Conservation (phyloP, 2,888 invertebrate genomes). For the Halocaridina rubra region DNA sequence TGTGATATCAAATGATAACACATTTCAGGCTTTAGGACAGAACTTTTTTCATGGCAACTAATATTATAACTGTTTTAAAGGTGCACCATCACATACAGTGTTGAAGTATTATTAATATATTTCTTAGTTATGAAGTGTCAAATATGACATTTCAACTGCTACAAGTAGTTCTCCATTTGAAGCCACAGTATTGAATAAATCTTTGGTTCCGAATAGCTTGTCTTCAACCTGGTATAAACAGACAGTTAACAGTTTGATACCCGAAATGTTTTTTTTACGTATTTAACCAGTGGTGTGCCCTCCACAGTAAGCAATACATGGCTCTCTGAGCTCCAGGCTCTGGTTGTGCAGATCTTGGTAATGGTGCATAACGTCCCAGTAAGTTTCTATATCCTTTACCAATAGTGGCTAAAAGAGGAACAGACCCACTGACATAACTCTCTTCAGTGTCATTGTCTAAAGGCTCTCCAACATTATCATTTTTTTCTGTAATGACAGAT, state of each 20-base stretch:
- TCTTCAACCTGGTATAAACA: no score
- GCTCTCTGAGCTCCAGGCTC: conserved; percentile 67
- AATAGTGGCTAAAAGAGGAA: conserved; percentile 77
- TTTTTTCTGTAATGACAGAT: conserved; percentile 23
- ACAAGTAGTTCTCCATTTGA: conserved; percentile 9
- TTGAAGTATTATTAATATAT: conserved; percentile 4
- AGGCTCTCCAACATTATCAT: background rate
- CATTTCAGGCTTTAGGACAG: no score
- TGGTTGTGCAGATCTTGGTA: conserved; percentile 42
- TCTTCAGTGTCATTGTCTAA: background rate
- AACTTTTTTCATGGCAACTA: no score
- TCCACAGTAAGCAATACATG: conserved; percentile 79
- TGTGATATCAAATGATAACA: no score
- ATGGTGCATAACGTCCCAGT: conserved; percentile 67
- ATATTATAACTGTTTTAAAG: no score
- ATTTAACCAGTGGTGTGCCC: conserved; percentile 76
- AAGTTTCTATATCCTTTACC: conserved; percentile 88
- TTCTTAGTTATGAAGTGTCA: background rate
- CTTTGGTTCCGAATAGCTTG: background rate
- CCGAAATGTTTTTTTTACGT: conserved; percentile 27
- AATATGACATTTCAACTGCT: background rate
- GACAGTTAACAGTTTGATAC: no score
- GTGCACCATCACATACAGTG: conserved; percentile 3
- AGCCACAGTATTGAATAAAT: conserved; percentile 9
- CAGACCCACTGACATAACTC: background rate